Percentiles rank a stretch among this genome's conserved stretches.
These are phyloP conservation scores for Drosophila paramelanica DNA, from an alignment of 2,888 invertebrate species.

Conservation along the genomic window DNA sequence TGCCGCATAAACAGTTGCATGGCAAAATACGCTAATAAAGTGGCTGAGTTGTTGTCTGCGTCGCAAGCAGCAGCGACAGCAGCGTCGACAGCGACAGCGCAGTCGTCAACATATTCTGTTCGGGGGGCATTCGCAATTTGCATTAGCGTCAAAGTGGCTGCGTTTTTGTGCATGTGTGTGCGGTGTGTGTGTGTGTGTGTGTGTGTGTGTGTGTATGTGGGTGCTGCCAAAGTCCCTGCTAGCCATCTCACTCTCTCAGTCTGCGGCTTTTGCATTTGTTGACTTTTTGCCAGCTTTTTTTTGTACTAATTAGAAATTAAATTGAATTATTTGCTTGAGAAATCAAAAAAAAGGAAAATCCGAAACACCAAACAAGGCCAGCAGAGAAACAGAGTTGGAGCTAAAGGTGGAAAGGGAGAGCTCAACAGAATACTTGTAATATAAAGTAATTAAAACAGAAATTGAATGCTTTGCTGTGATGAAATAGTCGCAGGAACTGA, in stretches of 20 bases:
- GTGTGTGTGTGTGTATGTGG: conserved; percentile 23
- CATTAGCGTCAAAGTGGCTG: conserved; percentile 79
- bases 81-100: conserved; percentile 24
- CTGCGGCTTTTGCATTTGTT: conserved; percentile 36
- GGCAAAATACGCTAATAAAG: conserved; percentile 83
- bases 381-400: conserved; percentile 3
- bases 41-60: conserved; percentile 66
- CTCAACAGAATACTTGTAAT: not conserved
- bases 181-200: conserved; percentile 37
- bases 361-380: conserved; percentile 16
- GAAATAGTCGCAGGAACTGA: not conserved
- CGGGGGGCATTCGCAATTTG: conserved; percentile 68
- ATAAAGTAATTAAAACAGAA: not conserved
- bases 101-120: conserved; percentile 14
- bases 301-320: conserved; percentile 74
- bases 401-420: not conserved
- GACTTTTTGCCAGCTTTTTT: conserved; percentile 50
- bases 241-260: conserved; percentile 6
- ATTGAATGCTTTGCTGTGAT: not conserved
- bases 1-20: conserved; percentile 78
- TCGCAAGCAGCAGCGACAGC: conserved; percentile 28
- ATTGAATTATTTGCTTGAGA: conserved; percentile 80
- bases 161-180: conserved; percentile 67
- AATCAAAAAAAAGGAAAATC: conserved; percentile 60
- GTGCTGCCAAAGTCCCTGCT: conserved; percentile 11